Evolutionary conservation across 2,888 invertebrate species (phyloP), one percentile per base, ranked within the genome.

Genomic region (Junonia oenone): DNA sequence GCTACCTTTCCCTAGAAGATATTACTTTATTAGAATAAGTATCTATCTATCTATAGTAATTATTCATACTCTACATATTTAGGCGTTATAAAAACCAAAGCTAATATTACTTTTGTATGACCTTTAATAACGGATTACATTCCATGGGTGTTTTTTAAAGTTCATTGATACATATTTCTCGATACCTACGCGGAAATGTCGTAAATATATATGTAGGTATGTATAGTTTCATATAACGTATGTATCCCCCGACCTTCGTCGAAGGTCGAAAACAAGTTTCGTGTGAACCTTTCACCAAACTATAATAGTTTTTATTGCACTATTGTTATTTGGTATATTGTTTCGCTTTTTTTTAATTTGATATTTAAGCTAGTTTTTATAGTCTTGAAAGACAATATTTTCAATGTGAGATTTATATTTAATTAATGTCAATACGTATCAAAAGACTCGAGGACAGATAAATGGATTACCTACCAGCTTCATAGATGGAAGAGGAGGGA

Each of bases 251-350:
- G 56, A 56, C 63, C 63, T 62, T 62, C 37, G 51, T 26, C 6
- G 56, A 65, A 64, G 65, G 66, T 61, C 54, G 37, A 51, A 53
- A 51, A 57, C 56, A 15, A 51, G 55, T 55, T 59, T 63, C 55
- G 31, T 47, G 45, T 51, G 45, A 37, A 55, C 66, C 66, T 65
- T 66, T 66, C 65, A 66, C 64, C 59, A 47, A 58, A 63, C 46
- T 47, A 35, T n/a, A 14, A 15, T 56, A 40, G 38, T 56, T 48
- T 53, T 35, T 38, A 47, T 54, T 50, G 17, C 11, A 35, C 17
- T 52, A 9, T 29, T 15, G 22, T 26, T 38, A 33, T 22, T 43
- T 19, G 8, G 38, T 26, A 29, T 51, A 27, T 38, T 31, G 29
- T 56, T 49, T 45, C 35, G 22, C 17, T 27, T 50, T 29, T 40